Evolutionary conservation across 2,888 invertebrate species (phyloP).

Genomic region (Cryptocephalus primarius): DNA sequence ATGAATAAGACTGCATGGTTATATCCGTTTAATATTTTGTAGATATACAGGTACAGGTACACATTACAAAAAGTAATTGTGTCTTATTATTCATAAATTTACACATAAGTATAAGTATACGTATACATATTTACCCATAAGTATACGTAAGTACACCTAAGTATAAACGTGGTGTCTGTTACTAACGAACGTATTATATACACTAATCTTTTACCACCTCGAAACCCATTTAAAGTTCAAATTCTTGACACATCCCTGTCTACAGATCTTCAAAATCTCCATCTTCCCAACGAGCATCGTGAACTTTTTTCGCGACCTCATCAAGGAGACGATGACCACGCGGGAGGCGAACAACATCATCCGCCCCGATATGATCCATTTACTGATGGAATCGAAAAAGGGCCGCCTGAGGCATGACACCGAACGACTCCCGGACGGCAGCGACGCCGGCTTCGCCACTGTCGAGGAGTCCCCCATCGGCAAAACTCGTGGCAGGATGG

Average conservation of each 20-base stretch:
- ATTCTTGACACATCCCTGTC: background rate
- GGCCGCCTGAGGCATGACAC: slow-evolving; percentile 22
- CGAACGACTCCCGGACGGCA: slow-evolving; percentile 3
- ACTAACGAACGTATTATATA: no score
- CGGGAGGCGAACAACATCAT: slow-evolving; percentile 19
- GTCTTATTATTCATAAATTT: no score
- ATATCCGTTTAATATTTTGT: no score
- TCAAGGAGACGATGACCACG: slow-evolving; percentile 15
- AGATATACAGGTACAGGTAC: no score
- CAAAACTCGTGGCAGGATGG: slow-evolving; percentile 1
- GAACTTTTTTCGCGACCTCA: slow-evolving; percentile 17
- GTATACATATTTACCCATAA: no score
- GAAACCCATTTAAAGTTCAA: background rate
- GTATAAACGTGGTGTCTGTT: no score
- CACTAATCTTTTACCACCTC: no score
- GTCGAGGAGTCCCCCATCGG: slow-evolving; percentile 16
- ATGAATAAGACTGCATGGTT: no score
- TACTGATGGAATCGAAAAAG: slow-evolving; percentile 44
- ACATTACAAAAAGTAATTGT: no score
- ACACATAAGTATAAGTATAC: no score
- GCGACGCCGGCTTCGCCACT: slow-evolving; percentile 22
- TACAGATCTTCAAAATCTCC: slow-evolving; percentile 21
- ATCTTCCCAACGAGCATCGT: slow-evolving; percentile 26
- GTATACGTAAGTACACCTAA: no score
- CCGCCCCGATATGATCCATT: slow-evolving; percentile 40